phyloP scores from a whole-genome alignment of 1,140 invertebrate genomes.

The Drosophila navojoa region DNA sequence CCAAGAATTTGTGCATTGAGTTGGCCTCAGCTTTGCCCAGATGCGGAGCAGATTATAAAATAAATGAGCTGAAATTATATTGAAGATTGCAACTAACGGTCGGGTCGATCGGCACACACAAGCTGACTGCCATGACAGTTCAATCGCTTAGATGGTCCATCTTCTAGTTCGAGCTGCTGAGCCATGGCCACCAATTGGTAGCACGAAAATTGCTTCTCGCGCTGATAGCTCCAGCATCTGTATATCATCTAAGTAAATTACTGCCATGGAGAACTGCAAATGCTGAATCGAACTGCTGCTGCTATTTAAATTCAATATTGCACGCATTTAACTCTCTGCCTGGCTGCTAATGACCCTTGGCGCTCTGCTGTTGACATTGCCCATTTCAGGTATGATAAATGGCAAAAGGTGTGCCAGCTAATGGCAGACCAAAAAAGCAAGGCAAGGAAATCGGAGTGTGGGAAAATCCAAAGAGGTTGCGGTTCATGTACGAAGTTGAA shows the following conservation, averaged over 20 bases:
- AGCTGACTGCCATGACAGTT: conserved; percentile 70
- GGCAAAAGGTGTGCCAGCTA: conserved; percentile 53
- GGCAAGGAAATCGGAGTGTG: neutral
- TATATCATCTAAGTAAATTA: conserved; percentile 3
- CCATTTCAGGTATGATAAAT: conserved; percentile 59
- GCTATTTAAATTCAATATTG: conserved; percentile 42
- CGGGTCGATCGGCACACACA: conserved; percentile 41
- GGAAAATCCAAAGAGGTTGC: conserved; percentile 19
- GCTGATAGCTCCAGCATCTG: conserved; percentile 3
- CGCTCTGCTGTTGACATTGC: conserved; percentile 56
- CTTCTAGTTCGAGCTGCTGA: conserved; percentile 44
- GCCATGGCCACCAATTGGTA: conserved; percentile 49
- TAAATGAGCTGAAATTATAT: conserved; percentile 73
- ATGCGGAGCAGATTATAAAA: conserved; percentile 64
- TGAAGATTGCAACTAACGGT: conserved; percentile 36
- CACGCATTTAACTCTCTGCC: neutral
- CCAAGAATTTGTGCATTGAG: conserved; percentile 57
- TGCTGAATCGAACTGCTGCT: conserved; percentile 30
- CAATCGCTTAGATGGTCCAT: conserved; percentile 66
- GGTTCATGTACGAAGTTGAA: neutral
- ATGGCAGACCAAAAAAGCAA: conserved; percentile 30
- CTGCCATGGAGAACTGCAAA: conserved; percentile 28
- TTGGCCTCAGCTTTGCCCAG: conserved; percentile 33
- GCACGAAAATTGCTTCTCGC: conserved; percentile 11
- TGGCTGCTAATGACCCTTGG: conserved; percentile 43